A percentile compares a stretch with the other conserved stretches of the same genome.
These are phyloP conservation scores for Didymodactylos carnosus DNA, from an alignment of 2,888 invertebrate species.

Conservation along the genomic window DNA sequence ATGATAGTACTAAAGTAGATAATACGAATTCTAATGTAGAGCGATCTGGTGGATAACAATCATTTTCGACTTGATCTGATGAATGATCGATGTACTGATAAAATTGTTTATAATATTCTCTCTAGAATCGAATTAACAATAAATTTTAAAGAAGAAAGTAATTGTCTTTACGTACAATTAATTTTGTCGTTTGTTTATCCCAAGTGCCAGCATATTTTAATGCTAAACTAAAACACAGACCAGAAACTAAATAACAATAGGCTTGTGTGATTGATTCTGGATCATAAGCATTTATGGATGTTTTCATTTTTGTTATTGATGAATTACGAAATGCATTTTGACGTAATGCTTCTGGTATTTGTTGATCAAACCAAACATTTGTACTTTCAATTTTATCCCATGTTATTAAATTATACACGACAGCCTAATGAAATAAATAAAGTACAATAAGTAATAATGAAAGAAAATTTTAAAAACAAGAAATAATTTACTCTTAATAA, in stretches of 20 bases:
- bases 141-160: background rate
- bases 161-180: slow-evolving; percentile 42
- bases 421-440: background rate
- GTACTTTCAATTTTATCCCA: slow-evolving; percentile 67
- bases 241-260: slow-evolving; percentile 82
- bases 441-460: background rate
- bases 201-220: slow-evolving; percentile 80
- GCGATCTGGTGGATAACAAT: background rate
- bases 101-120: slow-evolving; percentile 5
- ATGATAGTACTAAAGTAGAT: slow-evolving; percentile 57
- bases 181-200: slow-evolving; percentile 55
- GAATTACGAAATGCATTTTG: background rate
- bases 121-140: background rate
- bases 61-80: background rate
- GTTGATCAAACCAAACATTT: slow-evolving; percentile 48
- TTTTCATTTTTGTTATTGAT: no score
- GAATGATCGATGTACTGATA: background rate
- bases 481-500: slow-evolving; percentile 44
- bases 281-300: background rate
- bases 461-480: background rate
- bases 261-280: slow-evolving; percentile 44
- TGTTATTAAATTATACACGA: slow-evolving; percentile 49
- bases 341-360: slow-evolving; percentile 21
- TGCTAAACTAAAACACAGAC: slow-evolving; percentile 77
- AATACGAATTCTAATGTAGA: slow-evolving; percentile 64